phyloP scores from a whole-genome alignment of 2,888 invertebrate genomes.

The Rotaria magnacalcarata region DNA sequence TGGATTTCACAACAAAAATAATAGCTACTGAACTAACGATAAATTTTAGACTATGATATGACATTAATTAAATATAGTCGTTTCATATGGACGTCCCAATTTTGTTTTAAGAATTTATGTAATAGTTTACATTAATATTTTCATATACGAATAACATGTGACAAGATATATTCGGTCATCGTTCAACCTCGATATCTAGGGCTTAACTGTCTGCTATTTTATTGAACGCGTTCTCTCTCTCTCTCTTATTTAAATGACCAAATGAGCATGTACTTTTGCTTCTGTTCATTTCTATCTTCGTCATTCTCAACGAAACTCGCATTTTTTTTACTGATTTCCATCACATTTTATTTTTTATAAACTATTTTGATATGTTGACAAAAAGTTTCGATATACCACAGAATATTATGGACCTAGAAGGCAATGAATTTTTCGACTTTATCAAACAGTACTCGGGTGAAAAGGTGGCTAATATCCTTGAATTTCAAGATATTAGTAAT shows the following conservation, averaged over 20 bases:
- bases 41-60: too few species aligned
- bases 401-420: not conserved
- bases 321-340: not conserved
- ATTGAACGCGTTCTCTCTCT: not conserved
- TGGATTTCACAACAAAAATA: too few species aligned
- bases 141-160: too few species aligned
- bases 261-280: not conserved
- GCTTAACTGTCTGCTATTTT: not conserved
- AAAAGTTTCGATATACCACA: not conserved
- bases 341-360: not conserved
- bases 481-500: constrained; percentile 4
- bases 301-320: not conserved
- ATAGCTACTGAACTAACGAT: too few species aligned
- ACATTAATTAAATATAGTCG: too few species aligned
- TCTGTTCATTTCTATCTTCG: not conserved
- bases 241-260: not conserved
- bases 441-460: not conserved
- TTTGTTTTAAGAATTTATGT: too few species aligned
- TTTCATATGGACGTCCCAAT: too few species aligned
- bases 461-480: not conserved
- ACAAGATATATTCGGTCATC: not conserved
- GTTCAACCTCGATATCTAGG: not conserved
- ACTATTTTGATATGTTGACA: not conserved
- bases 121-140: too few species aligned
- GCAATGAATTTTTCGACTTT: not conserved